phyloP scores from a whole-genome alignment of 2,113 vertebrate genomes.

The Deroptyus accipitrinus region DNA sequence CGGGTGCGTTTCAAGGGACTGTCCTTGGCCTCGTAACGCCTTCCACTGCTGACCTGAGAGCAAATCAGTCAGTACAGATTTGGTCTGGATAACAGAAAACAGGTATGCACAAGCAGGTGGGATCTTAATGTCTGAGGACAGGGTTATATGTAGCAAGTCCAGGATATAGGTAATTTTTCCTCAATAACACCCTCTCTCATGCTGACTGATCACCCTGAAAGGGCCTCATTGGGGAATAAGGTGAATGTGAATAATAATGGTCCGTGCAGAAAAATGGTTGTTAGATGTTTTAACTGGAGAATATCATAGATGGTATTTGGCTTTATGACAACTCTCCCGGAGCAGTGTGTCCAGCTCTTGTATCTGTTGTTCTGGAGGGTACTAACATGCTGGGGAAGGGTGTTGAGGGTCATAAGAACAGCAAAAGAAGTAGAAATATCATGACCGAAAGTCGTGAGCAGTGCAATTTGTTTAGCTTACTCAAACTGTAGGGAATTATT shows the following conservation, averaged over 20 bases:
- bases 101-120: background rate
- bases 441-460: background rate
- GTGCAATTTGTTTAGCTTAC: background rate
- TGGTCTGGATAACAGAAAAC: background rate
- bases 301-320: background rate
- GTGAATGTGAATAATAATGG: background rate
- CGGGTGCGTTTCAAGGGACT: background rate
- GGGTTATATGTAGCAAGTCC: fast-evolving
- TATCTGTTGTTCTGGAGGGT: background rate
- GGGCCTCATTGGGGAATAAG: background rate
- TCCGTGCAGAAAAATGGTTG: background rate
- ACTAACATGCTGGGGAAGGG: background rate
- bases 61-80: background rate
- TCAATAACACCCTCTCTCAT: background rate
- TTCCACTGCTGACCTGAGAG: background rate
- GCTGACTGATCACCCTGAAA: background rate
- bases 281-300: background rate
- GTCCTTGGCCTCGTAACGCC: background rate
- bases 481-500: background rate
- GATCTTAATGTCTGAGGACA: background rate
- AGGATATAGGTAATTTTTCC: background rate
- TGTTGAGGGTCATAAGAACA: background rate
- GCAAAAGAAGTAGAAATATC: background rate
- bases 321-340: background rate
- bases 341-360: background rate